Percentiles rank a stretch among this genome's conserved stretches.
Conservation (phyloP, 2,888 invertebrate species). For the Dilophus febrilis region DNA sequence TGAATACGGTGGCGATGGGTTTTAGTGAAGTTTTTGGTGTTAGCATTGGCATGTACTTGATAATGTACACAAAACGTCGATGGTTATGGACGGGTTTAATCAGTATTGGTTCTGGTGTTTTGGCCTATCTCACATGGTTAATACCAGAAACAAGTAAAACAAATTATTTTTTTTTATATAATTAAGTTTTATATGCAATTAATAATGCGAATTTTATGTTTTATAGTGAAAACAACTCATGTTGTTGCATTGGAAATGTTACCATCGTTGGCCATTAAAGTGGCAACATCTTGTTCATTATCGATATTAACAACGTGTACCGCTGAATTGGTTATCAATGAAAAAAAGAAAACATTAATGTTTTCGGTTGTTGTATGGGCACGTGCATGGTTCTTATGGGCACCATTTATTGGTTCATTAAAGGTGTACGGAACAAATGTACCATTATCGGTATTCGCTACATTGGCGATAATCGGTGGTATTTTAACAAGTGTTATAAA, state of each 20-base stretch:
- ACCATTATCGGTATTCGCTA: constrained; percentile 26
- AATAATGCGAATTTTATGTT: constrained; percentile 1
- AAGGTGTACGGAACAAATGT: constrained; percentile 25
- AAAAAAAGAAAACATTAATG: constrained; percentile 25
- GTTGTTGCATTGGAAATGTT: constrained; percentile 26
- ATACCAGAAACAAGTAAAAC: constrained; percentile 22
- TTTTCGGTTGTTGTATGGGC: constrained; percentile 30
- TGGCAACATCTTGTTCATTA: constrained; percentile 28
- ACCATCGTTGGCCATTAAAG: constrained; percentile 29
- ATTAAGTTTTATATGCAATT: background rate
- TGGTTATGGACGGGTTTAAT: constrained; percentile 28
- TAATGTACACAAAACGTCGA: constrained; percentile 24
- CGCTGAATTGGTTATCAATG: constrained; percentile 25
- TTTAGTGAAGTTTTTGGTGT: constrained; percentile 25
- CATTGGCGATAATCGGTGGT: constrained; percentile 25
- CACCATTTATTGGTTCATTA: constrained; percentile 28
- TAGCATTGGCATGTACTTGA: constrained; percentile 26
- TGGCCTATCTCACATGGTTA: constrained; percentile 26
- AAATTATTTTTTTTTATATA: background rate
- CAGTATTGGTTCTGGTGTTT: constrained; percentile 24
- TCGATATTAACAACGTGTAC: constrained; percentile 30
- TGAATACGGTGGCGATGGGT: constrained; percentile 30
- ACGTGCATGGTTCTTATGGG: constrained; percentile 27
- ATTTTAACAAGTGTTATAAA: background rate
- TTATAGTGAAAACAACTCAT: constrained; percentile 19